Percentiles rank a stretch among this genome's conserved stretches.
Evolutionary conservation across 1,140 invertebrate genomes (phyloP).

Genomic region (Oedothorax gibbosus): DNA sequence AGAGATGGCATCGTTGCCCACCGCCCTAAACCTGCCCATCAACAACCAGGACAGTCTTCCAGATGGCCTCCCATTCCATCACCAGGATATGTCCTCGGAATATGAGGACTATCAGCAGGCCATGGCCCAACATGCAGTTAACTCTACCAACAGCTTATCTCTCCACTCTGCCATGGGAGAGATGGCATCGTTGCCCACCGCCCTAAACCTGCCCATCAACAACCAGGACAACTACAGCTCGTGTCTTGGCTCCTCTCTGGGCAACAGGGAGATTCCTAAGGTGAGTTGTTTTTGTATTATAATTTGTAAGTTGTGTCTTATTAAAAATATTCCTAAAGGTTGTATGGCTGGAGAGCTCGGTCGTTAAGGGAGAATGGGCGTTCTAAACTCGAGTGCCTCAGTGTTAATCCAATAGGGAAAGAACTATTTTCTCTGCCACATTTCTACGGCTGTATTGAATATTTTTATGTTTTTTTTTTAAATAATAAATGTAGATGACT

Average conservation of each 20-base stretch:
- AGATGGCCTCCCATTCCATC: conserved; percentile 61
- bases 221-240: conserved; percentile 50
- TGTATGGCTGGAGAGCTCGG: too few relatives aligned
- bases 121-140: conserved; percentile 63
- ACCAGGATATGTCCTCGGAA: conserved; percentile 30
- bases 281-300: conserved; percentile 28
- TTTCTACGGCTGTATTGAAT: too few relatives aligned
- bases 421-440: too few relatives aligned
- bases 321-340: too few relatives aligned
- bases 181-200: conserved; percentile 61
- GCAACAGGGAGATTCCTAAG: conserved; percentile 64
- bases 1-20: conserved; percentile 57
- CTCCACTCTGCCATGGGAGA: conserved; percentile 62
- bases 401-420: too few relatives aligned
- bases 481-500: too few relatives aligned
- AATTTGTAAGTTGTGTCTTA: too few relatives aligned
- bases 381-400: too few relatives aligned
- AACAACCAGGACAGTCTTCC: conserved; percentile 58
- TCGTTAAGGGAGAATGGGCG: too few relatives aligned
- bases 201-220: conserved; percentile 63
- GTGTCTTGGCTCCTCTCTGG: conserved; percentile 45
- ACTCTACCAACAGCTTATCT: conserved; percentile 59
- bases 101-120: conserved; percentile 64
- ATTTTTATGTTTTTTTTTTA: too few relatives aligned
- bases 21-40: conserved; percentile 63